Evolutionary conservation across 2,113 vertebrate genomes (phyloP), one percentile per base, ranked within the genome.

Genomic region (Mungos mungo): DNA sequence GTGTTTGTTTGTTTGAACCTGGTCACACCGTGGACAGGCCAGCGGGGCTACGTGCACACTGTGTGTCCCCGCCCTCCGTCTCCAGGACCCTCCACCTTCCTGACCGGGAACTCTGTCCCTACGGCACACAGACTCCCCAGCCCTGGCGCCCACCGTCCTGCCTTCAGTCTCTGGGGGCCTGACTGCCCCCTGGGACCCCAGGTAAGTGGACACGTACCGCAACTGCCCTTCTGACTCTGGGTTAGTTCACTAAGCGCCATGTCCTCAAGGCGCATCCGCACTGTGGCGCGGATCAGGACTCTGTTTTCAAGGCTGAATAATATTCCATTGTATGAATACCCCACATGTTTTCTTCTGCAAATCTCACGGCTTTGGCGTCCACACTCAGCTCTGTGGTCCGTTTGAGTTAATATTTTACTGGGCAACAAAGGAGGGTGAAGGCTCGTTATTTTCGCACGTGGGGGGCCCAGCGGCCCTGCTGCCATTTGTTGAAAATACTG

Each of bases 131-230:
- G 2, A 3, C 81, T 25, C 10, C 54, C 54, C 12, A 4, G 3
- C 45, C 25, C 12, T 0, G 41, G 21, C 19, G 3, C 63, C 66
- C 7, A 0, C 54, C 33, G 2, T 8, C 33, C 57, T 4, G 5
- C 31, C 21, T 25, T 33, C 79, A 1, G 52, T 2, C 33, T 4
- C 63, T 12, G 0, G 0, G 63, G 4, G 3, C 14, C 3, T 54
- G 29, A 5, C 63, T 1, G 0, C 84, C 21, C 19, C n/a, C 1
- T 1, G 10, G 77, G 35, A 8, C 45, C 41, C 50, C 72, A 1
- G 1, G 0, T 1, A 2, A 5, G 12, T 2, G 45, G n/a, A 10
- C 7, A 1, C 65, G 3, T 13, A 1, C 19, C 15, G 47, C 1
- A 3, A 21, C 2, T 7, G 38, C 29, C 57, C 84, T 52, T 47